phyloP scores from a whole-genome alignment of 2,888 invertebrate species.

The Mylabris sibirica region DNA sequence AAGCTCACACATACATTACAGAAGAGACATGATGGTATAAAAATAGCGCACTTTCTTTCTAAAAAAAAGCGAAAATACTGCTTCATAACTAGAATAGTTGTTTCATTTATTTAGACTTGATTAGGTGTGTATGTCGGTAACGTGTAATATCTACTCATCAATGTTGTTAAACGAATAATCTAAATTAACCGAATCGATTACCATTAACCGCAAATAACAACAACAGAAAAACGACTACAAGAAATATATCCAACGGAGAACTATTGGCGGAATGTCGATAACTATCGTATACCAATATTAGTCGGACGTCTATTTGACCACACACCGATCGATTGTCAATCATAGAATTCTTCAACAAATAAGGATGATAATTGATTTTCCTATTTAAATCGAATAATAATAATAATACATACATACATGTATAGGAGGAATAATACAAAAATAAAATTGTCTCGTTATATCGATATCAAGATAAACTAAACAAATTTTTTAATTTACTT shows the following conservation, averaged over 20 bases:
- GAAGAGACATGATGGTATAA: slow-evolving; percentile 21
- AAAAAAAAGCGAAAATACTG: neutral
- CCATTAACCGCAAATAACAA: slow-evolving; percentile 53
- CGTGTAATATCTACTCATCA: neutral
- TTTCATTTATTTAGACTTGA: neutral
- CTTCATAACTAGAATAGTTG: neutral
- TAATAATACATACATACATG: neutral
- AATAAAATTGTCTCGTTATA: slow-evolving; percentile 18
- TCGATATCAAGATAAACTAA: slow-evolving; percentile 15
- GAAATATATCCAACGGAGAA: slow-evolving; percentile 46
- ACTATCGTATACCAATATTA: slow-evolving; percentile 47
- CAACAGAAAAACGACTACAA: slow-evolving; percentile 47
- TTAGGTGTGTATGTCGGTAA: neutral
- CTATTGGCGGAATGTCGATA: slow-evolving; percentile 52
- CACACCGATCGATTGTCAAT: slow-evolving; percentile 53
- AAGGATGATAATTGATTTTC: neutral
- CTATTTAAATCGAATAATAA: neutral
- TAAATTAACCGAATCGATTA: slow-evolving; percentile 57
- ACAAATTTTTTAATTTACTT: slow-evolving; percentile 29
- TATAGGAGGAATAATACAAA: neutral
- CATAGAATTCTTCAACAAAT: slow-evolving; percentile 45
- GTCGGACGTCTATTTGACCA: slow-evolving; percentile 44
- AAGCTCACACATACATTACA: slow-evolving; percentile 56
- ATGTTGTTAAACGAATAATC: slow-evolving; percentile 45
- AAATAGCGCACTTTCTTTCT: neutral